phyloP scores from a whole-genome alignment of 2,888 invertebrate genomes.

The Apamea monoglypha region DNA sequence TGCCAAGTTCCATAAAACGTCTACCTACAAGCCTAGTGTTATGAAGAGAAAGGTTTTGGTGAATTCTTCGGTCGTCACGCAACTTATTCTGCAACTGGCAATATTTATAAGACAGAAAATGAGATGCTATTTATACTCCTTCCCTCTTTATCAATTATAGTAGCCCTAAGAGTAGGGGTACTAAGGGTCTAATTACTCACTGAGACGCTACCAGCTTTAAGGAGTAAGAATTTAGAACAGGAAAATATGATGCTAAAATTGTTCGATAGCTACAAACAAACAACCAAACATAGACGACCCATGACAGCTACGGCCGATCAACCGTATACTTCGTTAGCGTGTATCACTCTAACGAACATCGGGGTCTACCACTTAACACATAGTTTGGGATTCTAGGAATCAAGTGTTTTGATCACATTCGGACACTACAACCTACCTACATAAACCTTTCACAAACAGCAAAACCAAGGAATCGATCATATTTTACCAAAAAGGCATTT shows the following conservation, averaged over 20 bases:
- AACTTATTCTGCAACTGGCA: neutral
- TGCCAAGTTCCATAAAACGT: slow-evolving; percentile 30
- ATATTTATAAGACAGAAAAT: neutral
- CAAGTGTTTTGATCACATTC: neutral
- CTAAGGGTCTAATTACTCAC: neutral
- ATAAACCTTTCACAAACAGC: slow-evolving; percentile 1
- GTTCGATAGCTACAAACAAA: neutral
- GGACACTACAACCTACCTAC: neutral
- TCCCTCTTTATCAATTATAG: neutral
- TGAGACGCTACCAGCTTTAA: neutral
- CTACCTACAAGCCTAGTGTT: slow-evolving; percentile 1
- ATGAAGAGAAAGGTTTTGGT: slow-evolving; percentile 1
- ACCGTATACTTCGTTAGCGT: neutral
- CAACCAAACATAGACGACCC: neutral
- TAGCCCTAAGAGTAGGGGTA: neutral
- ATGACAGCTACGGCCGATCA: neutral
- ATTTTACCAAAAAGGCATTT: slow-evolving; percentile 12
- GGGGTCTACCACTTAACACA: neutral
- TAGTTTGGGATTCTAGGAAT: neutral
- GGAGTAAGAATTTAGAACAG: neutral
- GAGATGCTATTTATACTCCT: neutral
- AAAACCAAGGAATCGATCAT: neutral
- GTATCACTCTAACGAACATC: neutral
- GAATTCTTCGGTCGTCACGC: neutral
- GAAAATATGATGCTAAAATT: neutral